phyloP scores from a whole-genome alignment of 1,140 invertebrate species.

The Drosophila parabipectinata region DNA sequence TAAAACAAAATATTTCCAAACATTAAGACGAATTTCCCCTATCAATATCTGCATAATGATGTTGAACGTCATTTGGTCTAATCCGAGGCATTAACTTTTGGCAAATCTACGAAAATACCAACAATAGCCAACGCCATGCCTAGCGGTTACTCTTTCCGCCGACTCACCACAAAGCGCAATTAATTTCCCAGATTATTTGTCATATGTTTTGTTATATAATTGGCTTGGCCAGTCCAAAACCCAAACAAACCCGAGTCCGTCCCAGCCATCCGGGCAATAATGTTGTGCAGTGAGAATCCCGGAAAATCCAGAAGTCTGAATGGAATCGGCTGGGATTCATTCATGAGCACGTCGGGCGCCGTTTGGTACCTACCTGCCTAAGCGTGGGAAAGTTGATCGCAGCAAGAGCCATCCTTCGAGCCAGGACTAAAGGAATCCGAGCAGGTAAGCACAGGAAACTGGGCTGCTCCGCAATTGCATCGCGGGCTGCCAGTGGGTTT shows the following conservation, averaged over 20 bases:
- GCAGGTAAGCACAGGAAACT: constrained; percentile 62
- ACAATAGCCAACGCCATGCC: constrained; percentile 13
- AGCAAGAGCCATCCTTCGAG: not conserved
- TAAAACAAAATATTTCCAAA: constrained; percentile 5
- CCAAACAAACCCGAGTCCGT: constrained; percentile 40
- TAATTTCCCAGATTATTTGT: constrained; percentile 78
- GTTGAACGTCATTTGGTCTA: constrained; percentile 30
- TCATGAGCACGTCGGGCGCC: constrained; percentile 61
- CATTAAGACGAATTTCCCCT: constrained; percentile 2
- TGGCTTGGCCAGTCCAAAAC: constrained; percentile 69
- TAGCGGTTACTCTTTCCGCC: constrained; percentile 33
- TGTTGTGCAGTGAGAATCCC: constrained; percentile 38
- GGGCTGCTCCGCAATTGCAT: constrained; percentile 79
- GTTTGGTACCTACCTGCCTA: constrained; percentile 63
- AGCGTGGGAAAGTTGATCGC: constrained; percentile 72
- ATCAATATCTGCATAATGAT: constrained; percentile 8
- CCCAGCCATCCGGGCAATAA: constrained; percentile 37
- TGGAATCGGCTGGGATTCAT: constrained; percentile 59
- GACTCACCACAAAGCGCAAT: constrained; percentile 71
- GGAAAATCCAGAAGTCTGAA: constrained; percentile 50
- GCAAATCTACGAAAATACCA: constrained; percentile 42
- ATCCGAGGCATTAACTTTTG: constrained; percentile 51
- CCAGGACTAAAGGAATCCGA: constrained; percentile 1
- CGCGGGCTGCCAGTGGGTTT: constrained; percentile 66
- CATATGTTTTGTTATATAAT: constrained; percentile 82